Evolutionary conservation across 1,140 invertebrate species (phyloP), one percentile per base, ranked within the genome.

Genomic region (Delia radicum): DNA sequence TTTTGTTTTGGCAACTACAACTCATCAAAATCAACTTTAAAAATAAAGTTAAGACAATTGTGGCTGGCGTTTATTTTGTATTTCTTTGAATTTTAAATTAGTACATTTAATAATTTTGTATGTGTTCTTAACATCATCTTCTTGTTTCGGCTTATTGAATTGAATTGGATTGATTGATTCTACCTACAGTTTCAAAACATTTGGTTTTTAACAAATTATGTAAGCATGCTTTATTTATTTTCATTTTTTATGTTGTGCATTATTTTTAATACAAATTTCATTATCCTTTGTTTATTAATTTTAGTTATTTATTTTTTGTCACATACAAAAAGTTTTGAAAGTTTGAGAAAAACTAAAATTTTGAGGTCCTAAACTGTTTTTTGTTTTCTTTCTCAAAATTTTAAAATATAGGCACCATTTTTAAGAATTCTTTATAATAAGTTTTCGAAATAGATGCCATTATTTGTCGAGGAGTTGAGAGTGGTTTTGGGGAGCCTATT

Each of bases 181-280:
- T 24, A 26, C 8, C 72, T 55, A 61, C 65, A 69, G 65, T 31
- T 33, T 33, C 65, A 69, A 73, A 73, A 28, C 48, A 37, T 62
- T 74, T 74, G 27, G 73, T 74, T 74, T 74, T 74, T 74, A 81
- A 78, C 72, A 80, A 74, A 82, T 78, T 85, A 82, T 83, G 83
- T 85, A 85, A 85, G 83, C 83, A 85, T 85, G 83, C 82, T 81
- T 85, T 83, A 79, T 81, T 74, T 78, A 75, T 78, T 77, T 55
- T 77, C 73, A 76, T 80, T 78, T n/a, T 79, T 74, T 79, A n/a
- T n/a, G n/a, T n/a, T n/a, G n/a, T n/a, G n/a, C n/a, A 63, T 63
- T 79, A 75, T 72, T 79, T 79, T 79, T 77, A 61, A 73, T 77
- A 76, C 69, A 42, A n/a, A n/a, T 29, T 72, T 74, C 37, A 74